A percentile compares a stretch with the other conserved stretches of the same genome.
phyloP scores from a whole-genome alignment of 2,797 vertebrate species.

The Phrynocephalus vlangalii region DNA sequence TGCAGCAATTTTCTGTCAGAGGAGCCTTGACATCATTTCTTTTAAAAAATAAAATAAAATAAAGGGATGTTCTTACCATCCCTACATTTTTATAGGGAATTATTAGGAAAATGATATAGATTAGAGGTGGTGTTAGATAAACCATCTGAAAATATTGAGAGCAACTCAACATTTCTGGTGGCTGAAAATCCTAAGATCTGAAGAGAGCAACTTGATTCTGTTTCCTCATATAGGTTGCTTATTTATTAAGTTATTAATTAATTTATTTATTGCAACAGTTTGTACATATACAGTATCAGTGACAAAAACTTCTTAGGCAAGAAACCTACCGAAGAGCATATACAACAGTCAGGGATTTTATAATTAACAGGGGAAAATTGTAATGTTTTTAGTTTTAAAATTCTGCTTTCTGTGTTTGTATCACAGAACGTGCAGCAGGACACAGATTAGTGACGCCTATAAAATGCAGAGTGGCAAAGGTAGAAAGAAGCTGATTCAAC shows the following conservation, averaged over 20 bases:
- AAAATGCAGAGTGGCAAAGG: not conserved
- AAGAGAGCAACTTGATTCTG: not conserved
- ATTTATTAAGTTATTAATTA: too few relatives aligned
- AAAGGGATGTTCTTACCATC: too few relatives aligned
- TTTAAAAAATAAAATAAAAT: too few relatives aligned
- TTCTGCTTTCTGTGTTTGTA: not conserved
- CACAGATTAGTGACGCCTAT: not conserved
- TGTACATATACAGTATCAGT: not conserved
- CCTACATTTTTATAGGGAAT: too few relatives aligned
- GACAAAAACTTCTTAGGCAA: not conserved
- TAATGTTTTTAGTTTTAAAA: not conserved
- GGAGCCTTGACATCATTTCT: too few relatives aligned
- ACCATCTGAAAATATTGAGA: not conserved
- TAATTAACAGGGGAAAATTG: not conserved
- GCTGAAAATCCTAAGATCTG: not conserved
- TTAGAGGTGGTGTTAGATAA: too few relatives aligned
- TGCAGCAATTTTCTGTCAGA: too few relatives aligned
- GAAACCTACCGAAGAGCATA: not conserved
- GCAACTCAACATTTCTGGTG: not conserved
- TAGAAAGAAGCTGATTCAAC: not conserved
- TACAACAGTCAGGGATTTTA: not conserved
- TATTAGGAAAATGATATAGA: too few relatives aligned
- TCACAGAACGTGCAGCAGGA: not conserved
- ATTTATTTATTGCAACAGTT: not conserved
- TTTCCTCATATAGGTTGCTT: not conserved